Evolutionary conservation across 2,888 invertebrate species (phyloP).

Genomic region (Keiferia lycopersicella): DNA sequence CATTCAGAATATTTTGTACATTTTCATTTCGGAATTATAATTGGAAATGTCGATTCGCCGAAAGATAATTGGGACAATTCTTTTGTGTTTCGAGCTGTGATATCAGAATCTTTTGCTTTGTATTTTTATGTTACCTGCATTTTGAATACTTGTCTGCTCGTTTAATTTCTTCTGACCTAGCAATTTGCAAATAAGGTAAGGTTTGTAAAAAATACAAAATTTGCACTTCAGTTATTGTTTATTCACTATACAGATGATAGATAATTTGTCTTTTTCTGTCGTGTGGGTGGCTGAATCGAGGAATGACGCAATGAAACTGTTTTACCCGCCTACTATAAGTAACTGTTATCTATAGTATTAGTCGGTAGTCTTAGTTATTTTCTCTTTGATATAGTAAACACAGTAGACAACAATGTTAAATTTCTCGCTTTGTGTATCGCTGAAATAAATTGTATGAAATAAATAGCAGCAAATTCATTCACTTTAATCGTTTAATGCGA

Average conservation of each 20-base stretch:
- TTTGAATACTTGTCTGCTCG: background rate
- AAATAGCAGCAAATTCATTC: background rate
- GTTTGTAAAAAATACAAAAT: no score
- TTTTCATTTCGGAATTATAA: slow-evolving; percentile 7
- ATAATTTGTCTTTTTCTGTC: no score
- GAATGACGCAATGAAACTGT: background rate
- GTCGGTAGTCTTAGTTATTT: no score
- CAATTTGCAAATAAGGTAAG: background rate
- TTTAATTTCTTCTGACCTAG: background rate
- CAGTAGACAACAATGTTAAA: background rate
- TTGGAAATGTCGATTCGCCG: background rate
- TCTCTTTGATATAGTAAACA: background rate
- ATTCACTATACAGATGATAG: no score
- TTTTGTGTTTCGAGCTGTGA: background rate
- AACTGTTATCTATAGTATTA: no score
- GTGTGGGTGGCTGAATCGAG: no score
- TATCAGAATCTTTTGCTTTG: background rate
- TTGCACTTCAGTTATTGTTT: no score
- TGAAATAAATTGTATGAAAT: background rate
- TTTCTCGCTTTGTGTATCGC: background rate
- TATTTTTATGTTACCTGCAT: background rate
- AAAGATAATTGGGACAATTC: background rate
- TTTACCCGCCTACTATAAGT: no score
- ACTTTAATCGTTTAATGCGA: background rate
- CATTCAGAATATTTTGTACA: slow-evolving; percentile 12